Evolutionary conservation across 2,113 vertebrate species (phyloP).

Genomic region (Anguilla japonica): DNA sequence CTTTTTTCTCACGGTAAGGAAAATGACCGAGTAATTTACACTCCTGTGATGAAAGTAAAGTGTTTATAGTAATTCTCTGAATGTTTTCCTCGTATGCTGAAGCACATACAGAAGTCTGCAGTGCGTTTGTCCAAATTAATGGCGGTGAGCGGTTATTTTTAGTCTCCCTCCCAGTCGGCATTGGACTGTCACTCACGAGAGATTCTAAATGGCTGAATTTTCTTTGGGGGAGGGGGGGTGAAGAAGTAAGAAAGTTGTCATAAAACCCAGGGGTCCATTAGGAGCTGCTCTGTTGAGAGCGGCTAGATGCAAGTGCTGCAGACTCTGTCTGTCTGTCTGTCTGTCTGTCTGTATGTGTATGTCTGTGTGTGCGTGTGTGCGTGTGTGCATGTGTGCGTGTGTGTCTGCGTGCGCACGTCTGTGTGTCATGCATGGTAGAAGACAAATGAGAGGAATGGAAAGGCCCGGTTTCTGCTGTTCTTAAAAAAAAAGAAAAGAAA

Average conservation of each 20-base stretch:
- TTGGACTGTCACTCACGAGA: constrained; percentile 1
- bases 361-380: too few relatives aligned
- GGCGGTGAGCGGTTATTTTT: constrained; percentile 11
- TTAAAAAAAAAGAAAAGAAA: not conserved
- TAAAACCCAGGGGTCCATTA: not conserved
- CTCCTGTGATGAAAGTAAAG: constrained; percentile 9
- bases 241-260: not conserved
- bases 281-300: not conserved
- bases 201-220: constrained; percentile 2
- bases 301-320: constrained; percentile 21
- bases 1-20: not conserved
- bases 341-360: not conserved
- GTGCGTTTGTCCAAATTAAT: constrained; percentile 1
- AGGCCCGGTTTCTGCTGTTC: constrained; percentile 31
- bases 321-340: constrained; percentile 26
- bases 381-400: too few relatives aligned
- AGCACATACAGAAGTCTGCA: constrained; percentile 15
- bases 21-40: not conserved
- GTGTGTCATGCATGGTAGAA: constrained; percentile 12
- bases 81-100: not conserved
- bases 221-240: not conserved
- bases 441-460: constrained; percentile 30
- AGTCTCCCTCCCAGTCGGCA: not conserved
- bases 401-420: too few relatives aligned
- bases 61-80: constrained; percentile 6